phyloP scores from a whole-genome alignment of 1,140 invertebrate species.

The Harpegnathos saltator region DNA sequence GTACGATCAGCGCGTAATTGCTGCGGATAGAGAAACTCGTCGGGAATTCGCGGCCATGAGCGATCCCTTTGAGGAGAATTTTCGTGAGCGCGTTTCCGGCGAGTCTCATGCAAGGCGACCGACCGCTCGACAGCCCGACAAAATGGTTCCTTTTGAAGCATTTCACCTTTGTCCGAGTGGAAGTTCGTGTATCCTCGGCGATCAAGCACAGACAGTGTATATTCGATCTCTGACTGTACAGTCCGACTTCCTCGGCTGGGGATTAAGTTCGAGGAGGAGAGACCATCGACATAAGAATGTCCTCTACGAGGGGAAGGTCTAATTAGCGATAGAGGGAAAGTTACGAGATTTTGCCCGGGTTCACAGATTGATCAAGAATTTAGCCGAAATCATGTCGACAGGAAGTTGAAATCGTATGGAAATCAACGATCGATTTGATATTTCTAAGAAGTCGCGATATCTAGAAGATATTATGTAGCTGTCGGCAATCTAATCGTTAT shows the following conservation, averaged over 20 bases:
- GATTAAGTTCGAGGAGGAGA: no score
- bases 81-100: slow-evolving; percentile 41
- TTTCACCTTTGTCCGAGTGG: slow-evolving; percentile 58
- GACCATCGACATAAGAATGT: no score
- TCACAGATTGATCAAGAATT: no score
- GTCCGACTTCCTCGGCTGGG: background rate
- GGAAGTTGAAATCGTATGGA: no score
- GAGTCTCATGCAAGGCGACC: slow-evolving; percentile 16
- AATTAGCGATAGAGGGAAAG: no score
- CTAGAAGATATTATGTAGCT: no score
- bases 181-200: background rate
- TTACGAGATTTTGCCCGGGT: no score
- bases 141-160: slow-evolving; percentile 63
- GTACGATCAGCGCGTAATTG: slow-evolving; percentile 60
- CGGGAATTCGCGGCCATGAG: slow-evolving; percentile 34
- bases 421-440: no score
- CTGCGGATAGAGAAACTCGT: slow-evolving; percentile 37
- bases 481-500: no score
- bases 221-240: background rate
- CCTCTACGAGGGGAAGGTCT: no score
- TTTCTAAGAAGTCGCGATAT: no score
- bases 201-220: slow-evolving; percentile 6
- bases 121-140: slow-evolving; percentile 33
- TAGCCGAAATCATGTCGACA: no score
- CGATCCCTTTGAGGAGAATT: slow-evolving; percentile 60